Evolutionary conservation across 2,113 vertebrate genomes (phyloP).

Genomic region (Arvicanthis niloticus): DNA sequence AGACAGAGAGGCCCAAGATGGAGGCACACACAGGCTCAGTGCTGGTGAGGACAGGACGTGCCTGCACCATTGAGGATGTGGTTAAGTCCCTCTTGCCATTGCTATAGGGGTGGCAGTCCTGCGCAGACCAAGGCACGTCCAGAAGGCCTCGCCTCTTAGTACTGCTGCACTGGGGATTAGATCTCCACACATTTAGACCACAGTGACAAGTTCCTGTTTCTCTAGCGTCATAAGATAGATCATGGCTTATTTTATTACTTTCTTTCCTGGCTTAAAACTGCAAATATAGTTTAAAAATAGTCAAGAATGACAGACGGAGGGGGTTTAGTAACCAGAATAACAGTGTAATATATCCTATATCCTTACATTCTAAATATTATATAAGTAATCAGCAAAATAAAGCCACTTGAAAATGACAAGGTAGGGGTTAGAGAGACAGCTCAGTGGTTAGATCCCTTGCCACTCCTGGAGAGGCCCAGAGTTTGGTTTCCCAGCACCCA

Average conservation of each 20-base stretch:
- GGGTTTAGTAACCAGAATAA: background rate
- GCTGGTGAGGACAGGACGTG: background rate
- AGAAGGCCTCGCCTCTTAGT: background rate
- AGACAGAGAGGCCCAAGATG: background rate
- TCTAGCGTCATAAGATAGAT: background rate
- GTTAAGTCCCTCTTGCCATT: background rate
- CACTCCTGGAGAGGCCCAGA: background rate
- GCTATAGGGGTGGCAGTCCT: too few relatives aligned
- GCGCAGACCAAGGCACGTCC: background rate
- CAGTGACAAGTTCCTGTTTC: background rate
- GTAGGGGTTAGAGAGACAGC: background rate
- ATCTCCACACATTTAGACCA: background rate
- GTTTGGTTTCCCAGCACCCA: background rate
- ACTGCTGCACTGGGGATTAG: background rate
- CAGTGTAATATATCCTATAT: background rate
- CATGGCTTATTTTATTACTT: background rate
- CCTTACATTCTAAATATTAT: background rate
- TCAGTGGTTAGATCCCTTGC: background rate
- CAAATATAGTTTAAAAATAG: conserved; percentile 11
- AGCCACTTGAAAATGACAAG: background rate
- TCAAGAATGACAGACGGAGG: background rate
- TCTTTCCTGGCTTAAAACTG: conserved; percentile 36
- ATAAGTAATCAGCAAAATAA: conserved; percentile 2
- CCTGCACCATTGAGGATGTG: background rate
- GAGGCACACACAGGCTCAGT: background rate